phyloP scores from a whole-genome alignment of 37 sponge, comb jelly and placozoan genomes.

The Aplysina aerophoba region DNA sequence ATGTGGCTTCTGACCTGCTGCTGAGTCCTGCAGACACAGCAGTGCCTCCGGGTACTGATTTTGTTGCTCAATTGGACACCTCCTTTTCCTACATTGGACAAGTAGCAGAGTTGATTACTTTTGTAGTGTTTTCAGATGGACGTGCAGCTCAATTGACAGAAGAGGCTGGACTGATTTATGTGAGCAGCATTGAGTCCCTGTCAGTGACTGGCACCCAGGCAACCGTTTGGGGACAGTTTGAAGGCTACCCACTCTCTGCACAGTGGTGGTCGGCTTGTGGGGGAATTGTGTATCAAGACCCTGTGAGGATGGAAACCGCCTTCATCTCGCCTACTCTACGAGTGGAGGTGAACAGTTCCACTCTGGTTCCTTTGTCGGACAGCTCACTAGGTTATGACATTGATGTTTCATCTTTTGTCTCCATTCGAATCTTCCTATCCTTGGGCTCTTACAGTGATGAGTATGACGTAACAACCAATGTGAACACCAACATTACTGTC shows the following conservation, averaged over 20 bases:
- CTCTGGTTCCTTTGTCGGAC: not conserved
- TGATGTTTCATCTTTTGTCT: not conserved
- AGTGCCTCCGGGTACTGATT: constrained; percentile 19
- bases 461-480: not conserved
- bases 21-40: not conserved
- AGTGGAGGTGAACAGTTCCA: not conserved
- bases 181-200: constrained; percentile 1
- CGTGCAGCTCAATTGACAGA: constrained; percentile 12
- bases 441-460: not conserved
- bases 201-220: not conserved
- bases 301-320: not conserved
- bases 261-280: not conserved
- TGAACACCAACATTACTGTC: not conserved
- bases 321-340: not conserved
- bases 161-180: constrained; percentile 35
- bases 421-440: not conserved
- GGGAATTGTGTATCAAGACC: not conserved
- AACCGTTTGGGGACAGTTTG: constrained; percentile 13
- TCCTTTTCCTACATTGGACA: constrained; percentile 32
- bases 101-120: constrained; percentile 39
- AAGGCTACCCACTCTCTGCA: constrained; percentile 12
- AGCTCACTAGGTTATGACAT: not conserved
- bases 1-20: not conserved
- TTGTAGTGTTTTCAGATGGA: constrained; percentile 59
- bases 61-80: constrained; percentile 46